These are phyloP conservation scores for Drosophila kanekoi DNA, from an alignment of 2,888 invertebrate species.

Conservation along the genomic window DNA sequence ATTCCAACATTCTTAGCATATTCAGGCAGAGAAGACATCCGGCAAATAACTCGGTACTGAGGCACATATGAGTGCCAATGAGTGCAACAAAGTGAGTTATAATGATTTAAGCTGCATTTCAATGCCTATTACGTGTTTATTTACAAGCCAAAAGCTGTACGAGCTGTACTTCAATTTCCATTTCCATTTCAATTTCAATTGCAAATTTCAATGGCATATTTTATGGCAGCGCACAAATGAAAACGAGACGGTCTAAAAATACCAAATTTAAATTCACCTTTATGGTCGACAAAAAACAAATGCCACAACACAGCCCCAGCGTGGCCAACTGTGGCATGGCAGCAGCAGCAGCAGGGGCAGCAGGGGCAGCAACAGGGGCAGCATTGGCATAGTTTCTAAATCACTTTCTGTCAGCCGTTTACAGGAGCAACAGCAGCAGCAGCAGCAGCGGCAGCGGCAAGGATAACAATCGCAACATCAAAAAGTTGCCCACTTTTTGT, in stretches of 20 bases:
- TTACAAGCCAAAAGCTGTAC: conserved; percentile 25
- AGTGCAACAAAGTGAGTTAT: conserved; percentile 11
- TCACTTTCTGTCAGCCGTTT: conserved; percentile 78
- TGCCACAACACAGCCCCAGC: not conserved
- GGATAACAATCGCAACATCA: conserved; percentile 78
- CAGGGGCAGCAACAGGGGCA: conserved; percentile 7
- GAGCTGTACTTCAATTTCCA: conserved; percentile 13
- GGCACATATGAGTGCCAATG: not conserved
- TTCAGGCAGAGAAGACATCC: conserved; percentile 25
- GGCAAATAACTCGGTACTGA: not conserved
- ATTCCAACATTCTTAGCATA: conserved; percentile 66
- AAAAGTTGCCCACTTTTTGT: conserved; percentile 80
- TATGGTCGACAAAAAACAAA: conserved; percentile 63
- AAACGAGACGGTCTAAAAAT: conserved; percentile 37
- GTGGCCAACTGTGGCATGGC: conserved; percentile 20
- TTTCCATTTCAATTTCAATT: conserved; percentile 41
- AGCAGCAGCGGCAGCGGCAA: conserved; percentile 35
- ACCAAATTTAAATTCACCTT: conserved; percentile 75
- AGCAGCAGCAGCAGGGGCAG: too few relatives aligned
- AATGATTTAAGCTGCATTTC: conserved; percentile 25
- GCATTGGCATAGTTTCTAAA: conserved; percentile 74
- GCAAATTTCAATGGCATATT: conserved; percentile 60
- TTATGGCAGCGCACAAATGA: conserved; percentile 37
- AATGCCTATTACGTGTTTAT: conserved; percentile 22
- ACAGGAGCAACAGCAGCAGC: conserved; percentile 27